Percentiles rank a stretch among this genome's conserved stretches.
Evolutionary conservation across 2,797 vertebrate genomes (phyloP).

Genomic region (Sparus aurata): DNA sequence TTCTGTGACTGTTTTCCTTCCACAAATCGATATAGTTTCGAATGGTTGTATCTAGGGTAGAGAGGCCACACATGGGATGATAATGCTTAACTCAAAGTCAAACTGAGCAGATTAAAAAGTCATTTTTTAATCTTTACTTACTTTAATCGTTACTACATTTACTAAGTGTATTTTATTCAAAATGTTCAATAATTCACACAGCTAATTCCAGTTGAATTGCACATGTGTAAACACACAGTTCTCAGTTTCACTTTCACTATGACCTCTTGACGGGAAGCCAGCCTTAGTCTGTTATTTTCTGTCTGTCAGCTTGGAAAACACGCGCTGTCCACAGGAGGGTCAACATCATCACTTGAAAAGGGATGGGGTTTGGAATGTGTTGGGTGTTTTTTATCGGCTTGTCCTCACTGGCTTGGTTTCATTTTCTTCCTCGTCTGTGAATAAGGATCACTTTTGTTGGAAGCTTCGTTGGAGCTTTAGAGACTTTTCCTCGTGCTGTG

Average conservation of each 20-base stretch:
- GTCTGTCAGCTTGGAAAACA: not conserved
- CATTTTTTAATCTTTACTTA: too few relatives aligned
- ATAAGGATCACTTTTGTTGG: not conserved
- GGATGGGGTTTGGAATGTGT: too few relatives aligned
- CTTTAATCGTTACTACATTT: not conserved
- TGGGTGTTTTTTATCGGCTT: too few relatives aligned
- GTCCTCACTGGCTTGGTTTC: not conserved
- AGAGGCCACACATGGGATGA: not conserved
- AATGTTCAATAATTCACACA: not conserved
- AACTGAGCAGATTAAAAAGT: too few relatives aligned
- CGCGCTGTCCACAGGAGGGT: not conserved
- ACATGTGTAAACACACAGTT: not conserved
- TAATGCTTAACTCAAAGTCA: too few relatives aligned
- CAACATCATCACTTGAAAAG: too few relatives aligned
- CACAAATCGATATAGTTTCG: not conserved
- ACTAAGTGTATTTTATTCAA: not conserved
- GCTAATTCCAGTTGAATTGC: not conserved
- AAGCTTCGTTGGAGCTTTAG: not conserved
- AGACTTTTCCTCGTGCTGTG: not conserved
- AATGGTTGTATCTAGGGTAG: not conserved
- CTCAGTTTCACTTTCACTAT: conserved; percentile 57
- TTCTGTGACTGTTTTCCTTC: not conserved
- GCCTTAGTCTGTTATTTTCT: fast-evolving
- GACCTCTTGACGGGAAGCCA: not conserved
- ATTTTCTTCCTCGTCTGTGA: not conserved